Conservation (phyloP, 2,797 vertebrate species). For the Hoplostethus mediterraneus region DNA sequence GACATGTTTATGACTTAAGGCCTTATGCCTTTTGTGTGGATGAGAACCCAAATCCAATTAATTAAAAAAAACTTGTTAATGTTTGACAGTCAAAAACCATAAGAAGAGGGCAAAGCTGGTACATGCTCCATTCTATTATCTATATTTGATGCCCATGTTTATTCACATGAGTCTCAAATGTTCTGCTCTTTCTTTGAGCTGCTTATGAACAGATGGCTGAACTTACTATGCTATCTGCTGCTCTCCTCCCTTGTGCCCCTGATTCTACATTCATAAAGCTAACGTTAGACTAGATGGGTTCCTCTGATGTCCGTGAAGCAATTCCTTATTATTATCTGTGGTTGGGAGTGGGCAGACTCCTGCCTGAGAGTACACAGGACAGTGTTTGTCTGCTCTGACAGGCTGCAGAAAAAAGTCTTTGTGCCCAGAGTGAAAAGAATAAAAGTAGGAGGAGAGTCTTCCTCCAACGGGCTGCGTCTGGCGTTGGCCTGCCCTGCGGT, state of each 20-base stretch:
- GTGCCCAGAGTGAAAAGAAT: slow-evolving; percentile 64
- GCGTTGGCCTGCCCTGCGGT: slow-evolving; percentile 76
- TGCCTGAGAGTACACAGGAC: slow-evolving; percentile 48
- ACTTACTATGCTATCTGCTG: slow-evolving; percentile 22
- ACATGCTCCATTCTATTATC: slow-evolving; percentile 56
- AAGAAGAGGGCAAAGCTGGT: slow-evolving; percentile 45
- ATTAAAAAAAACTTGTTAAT: slow-evolving; percentile 45
- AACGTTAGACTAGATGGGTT: slow-evolving; percentile 72
- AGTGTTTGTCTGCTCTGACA: slow-evolving; percentile 58
- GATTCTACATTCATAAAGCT: slow-evolving; percentile 75
- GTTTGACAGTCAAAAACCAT: slow-evolving; percentile 41
- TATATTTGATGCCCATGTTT: slow-evolving; percentile 71
- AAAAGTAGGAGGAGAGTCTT: slow-evolving; percentile 65
- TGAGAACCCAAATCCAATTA: slow-evolving; percentile 70
- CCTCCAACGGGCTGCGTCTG: slow-evolving; percentile 73
- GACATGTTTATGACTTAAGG: slow-evolving; percentile 61
- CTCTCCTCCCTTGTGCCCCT: slow-evolving; percentile 63
- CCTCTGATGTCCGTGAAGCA: slow-evolving; percentile 69
- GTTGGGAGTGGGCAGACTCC: slow-evolving; percentile 54
- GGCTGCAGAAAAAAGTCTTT: slow-evolving; percentile 57
- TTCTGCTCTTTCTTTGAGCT: slow-evolving; percentile 69
- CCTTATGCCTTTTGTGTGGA: slow-evolving; percentile 48
- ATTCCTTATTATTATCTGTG: slow-evolving; percentile 66
- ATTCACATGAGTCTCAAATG: slow-evolving; percentile 63
- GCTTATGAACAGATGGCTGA: slow-evolving; percentile 71